Base-by-base conservation (phyloP, 2,888 invertebrate genomes). In the Melangyna quadrimaculata region DNA sequence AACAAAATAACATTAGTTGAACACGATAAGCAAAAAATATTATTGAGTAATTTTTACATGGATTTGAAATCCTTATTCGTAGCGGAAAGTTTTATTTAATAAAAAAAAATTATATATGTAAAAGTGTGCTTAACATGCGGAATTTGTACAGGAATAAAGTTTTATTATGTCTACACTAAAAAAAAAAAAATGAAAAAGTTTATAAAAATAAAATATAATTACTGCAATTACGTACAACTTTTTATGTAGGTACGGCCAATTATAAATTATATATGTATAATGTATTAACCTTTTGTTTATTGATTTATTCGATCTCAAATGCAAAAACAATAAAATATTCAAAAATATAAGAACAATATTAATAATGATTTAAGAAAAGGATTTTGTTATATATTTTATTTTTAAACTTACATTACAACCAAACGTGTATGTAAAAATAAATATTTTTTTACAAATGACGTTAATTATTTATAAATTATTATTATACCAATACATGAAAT, bases 211-310 rank as follows among this genome's bases (percentile, higher is more conserved):
- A 43, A 24, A 17, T 51, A 37, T 70, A 73, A 48, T 71, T 70
- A 80, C 72, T 86, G 81, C 86, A 86, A 81, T 86, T 63, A 86
- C 81, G 86, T 86, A 86, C 81, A 81, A 78, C 63, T 81, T 78
- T 43, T 79, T 59, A 72, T 71, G 55, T 75, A 84, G 67, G 75
- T 84, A 84, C 79, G 79, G 53, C 59, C 65, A 83, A 63, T 72
- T 83, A 51, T 71, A 79, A 69, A 78, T 78, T 73, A 83, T 63
- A 32, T 70, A 59, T 27, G 40, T 70, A 71, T 69, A 43, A 69
- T 57, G 48, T 43, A 53, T 77, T 48, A 73, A 80, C 32, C 63
- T 35, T 73, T 78, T 81, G 73, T 71, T 81, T 27, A 27, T 27
- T 86, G 63, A 73, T 72, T 84, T 75, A 70, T 61, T 51, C 53